Conservation (phyloP, 2,113 vertebrate genomes). For the Chelonoidis abingdonii region DNA sequence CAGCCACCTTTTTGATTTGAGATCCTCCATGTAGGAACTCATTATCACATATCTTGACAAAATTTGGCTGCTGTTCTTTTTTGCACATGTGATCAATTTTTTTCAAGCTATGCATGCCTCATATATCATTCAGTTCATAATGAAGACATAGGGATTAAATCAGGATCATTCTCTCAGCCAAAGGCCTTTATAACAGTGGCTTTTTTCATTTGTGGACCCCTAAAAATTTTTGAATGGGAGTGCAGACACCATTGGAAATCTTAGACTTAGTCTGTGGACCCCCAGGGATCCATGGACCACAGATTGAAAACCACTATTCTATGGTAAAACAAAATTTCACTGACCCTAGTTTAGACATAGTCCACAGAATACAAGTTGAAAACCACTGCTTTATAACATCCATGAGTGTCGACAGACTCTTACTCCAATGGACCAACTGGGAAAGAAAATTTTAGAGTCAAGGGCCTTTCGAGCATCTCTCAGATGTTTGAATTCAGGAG, state of each 20-base stretch:
- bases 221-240: too few species aligned
- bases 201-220: too few species aligned
- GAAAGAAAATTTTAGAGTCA: neutral
- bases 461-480: neutral
- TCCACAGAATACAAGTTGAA: too few species aligned
- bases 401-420: neutral
- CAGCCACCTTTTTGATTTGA: neutral
- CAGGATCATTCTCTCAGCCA: neutral
- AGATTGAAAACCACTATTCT: too few species aligned
- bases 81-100: neutral
- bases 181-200: neutral
- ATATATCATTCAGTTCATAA: neutral
- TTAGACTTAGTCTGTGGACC: too few species aligned
- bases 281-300: too few species aligned
- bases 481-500: neutral
- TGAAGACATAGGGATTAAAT: neutral
- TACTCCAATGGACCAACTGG: neutral
- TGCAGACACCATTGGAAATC: too few species aligned
- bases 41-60: neutral
- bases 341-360: too few species aligned
- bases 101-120: neutral
- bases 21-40: neutral
- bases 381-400: neutral
- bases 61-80: neutral
- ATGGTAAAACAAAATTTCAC: too few species aligned